Conservation (phyloP, 1,140 invertebrate species). For the Drosophila mayri region DNA sequence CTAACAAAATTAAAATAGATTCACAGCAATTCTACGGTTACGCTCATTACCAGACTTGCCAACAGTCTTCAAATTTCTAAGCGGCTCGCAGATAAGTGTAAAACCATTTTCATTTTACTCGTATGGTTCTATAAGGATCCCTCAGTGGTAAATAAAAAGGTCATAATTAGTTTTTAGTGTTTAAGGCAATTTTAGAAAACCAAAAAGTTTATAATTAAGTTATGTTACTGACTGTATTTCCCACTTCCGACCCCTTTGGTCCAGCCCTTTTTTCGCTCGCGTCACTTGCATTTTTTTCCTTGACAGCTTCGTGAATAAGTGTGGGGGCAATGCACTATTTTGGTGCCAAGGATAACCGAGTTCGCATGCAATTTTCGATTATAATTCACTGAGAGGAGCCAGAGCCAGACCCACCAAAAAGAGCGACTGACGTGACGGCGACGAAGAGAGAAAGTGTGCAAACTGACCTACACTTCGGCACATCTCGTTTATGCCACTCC, state of each 20-base stretch:
- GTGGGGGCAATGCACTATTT: slow-evolving; percentile 69
- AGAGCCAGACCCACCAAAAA: neutral
- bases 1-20: neutral
- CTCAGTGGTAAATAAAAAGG: too few relatives aligned
- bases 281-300: slow-evolving; percentile 19
- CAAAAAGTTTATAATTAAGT: neutral
- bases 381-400: slow-evolving; percentile 12
- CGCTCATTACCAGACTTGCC: too few relatives aligned
- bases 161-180: neutral
- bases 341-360: slow-evolving; percentile 72
- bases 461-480: slow-evolving; percentile 71
- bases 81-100: too few relatives aligned
- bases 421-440: slow-evolving; percentile 7
- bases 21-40: neutral
- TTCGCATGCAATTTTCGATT: slow-evolving; percentile 74
- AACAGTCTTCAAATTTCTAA: too few relatives aligned
- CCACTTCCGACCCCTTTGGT: neutral
- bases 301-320: slow-evolving; percentile 23
- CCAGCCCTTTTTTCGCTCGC: slow-evolving; percentile 1
- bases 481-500: slow-evolving; percentile 11
- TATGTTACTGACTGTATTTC: neutral
- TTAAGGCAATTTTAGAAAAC: neutral
- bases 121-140: too few relatives aligned
- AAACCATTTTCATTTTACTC: too few relatives aligned
- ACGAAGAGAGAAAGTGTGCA: slow-evolving; percentile 66